Evolutionary conservation across 2,888 invertebrate genomes (phyloP).

Genomic region (Yponomeuta cagnagella): DNA sequence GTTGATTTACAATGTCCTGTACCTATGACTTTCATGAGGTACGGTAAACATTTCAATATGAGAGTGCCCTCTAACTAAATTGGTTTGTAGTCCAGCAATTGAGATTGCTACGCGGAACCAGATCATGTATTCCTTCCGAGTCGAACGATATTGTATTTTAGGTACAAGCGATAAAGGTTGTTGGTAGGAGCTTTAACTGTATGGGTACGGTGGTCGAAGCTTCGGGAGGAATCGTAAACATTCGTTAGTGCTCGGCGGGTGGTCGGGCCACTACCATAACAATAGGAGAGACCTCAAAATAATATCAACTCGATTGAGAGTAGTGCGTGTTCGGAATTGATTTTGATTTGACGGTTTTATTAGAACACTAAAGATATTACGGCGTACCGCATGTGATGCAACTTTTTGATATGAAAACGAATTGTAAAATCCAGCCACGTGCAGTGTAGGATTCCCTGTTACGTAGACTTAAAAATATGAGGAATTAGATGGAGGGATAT

Average conservation of each 20-base stretch:
- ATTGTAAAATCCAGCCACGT: too few species aligned
- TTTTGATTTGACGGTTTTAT: constrained; percentile 13
- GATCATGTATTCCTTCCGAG: not conserved
- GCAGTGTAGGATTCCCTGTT: too few species aligned
- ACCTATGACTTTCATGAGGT: not conserved
- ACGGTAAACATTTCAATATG: not conserved
- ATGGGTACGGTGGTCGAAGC: not conserved
- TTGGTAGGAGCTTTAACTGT: not conserved
- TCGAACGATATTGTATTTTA: not conserved
- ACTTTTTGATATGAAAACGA: too few species aligned
- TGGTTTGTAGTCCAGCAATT: constrained; percentile 9
- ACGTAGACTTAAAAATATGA: too few species aligned
- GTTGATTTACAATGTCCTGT: not conserved
- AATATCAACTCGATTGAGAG: constrained; percentile 13
- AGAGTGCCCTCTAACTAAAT: constrained; percentile 5
- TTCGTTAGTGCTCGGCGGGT: constrained; percentile 8
- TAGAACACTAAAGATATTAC: not conserved
- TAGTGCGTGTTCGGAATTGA: constrained; percentile 13
- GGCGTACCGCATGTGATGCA: not conserved
- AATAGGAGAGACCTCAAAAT: constrained; percentile 9
- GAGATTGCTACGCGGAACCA: constrained; percentile 5
- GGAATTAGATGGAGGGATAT: too few species aligned
- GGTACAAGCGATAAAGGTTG: not conserved
- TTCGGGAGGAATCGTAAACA: constrained; percentile 4
- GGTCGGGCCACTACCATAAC: constrained; percentile 10